Percentiles rank a stretch among this genome's conserved stretches.
Evolutionary conservation across 1,140 invertebrate species (phyloP).

Genomic region (Ctenoplectra terminalis): DNA sequence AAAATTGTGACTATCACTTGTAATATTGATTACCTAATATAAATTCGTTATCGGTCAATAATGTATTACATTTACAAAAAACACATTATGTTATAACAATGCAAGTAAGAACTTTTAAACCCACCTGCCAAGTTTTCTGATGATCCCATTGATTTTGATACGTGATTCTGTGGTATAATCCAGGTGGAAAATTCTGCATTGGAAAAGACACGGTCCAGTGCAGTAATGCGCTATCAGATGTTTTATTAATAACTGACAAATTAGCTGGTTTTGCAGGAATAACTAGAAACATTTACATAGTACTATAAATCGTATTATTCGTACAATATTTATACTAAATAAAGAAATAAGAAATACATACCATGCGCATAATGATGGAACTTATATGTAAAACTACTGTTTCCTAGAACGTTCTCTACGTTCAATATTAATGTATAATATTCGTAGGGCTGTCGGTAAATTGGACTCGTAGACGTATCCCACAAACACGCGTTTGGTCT

Average conservation of each 20-base stretch:
- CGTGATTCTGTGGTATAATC: slow-evolving; percentile 85
- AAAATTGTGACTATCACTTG: slow-evolving; percentile 59
- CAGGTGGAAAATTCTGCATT: slow-evolving; percentile 84
- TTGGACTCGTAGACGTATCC: slow-evolving; percentile 84
- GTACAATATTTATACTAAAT: not conserved
- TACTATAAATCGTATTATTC: not conserved
- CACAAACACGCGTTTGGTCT: slow-evolving; percentile 81
- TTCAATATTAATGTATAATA: slow-evolving; percentile 84
- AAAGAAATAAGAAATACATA: slow-evolving; percentile 56
- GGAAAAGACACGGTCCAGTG: slow-evolving; percentile 85
- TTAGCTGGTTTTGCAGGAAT: slow-evolving; percentile 85
- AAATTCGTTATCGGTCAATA: slow-evolving; percentile 10
- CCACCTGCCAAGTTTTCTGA: slow-evolving; percentile 84
- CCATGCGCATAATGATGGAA: slow-evolving; percentile 86
- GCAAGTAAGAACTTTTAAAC: not conserved
- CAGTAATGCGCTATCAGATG: slow-evolving; percentile 84
- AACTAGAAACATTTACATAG: slow-evolving; percentile 78
- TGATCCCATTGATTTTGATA: slow-evolving; percentile 86
- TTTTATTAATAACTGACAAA: slow-evolving; percentile 83
- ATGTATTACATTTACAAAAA: not conserved
- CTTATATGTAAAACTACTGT: slow-evolving; percentile 79
- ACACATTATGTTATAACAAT: not conserved
- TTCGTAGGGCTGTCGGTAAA: slow-evolving; percentile 85
- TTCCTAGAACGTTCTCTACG: slow-evolving; percentile 84
- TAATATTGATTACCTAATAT: slow-evolving; percentile 76